Evolutionary conservation across 2,797 vertebrate genomes (phyloP).

Genomic region (Hydrophis major): DNA sequence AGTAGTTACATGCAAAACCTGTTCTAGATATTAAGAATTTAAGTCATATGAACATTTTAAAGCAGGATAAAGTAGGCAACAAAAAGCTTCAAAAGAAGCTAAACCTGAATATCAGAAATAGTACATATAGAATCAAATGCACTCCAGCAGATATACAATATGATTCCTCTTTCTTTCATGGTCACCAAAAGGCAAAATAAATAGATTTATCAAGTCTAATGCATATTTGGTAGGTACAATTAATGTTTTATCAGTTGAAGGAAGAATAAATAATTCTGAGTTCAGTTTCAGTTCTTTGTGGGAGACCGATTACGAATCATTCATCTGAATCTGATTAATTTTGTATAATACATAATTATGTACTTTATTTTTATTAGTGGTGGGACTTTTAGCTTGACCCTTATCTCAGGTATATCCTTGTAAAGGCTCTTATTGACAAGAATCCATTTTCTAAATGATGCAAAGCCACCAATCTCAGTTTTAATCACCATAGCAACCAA

Average conservation of each 20-base stretch:
- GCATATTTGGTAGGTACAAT: neutral
- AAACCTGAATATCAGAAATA: neutral
- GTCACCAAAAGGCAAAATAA: neutral
- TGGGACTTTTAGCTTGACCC: conserved; percentile 43
- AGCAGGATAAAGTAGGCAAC: neutral
- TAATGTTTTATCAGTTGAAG: neutral
- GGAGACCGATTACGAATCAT: neutral
- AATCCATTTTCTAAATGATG: conserved; percentile 28
- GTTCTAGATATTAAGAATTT: neutral
- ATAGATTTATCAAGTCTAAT: neutral
- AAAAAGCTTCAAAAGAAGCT: neutral
- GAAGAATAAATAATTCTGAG: neutral
- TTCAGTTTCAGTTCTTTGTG: neutral
- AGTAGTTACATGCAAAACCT: neutral
- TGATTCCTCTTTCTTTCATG: neutral
- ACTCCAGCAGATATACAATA: neutral
- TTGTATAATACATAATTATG: neutral
- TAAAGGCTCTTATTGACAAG: conserved; percentile 30
- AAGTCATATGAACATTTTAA: neutral
- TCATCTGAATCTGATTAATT: neutral
- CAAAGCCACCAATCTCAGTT: conserved; percentile 21
- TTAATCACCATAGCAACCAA: conserved; percentile 47
- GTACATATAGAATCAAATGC: neutral
- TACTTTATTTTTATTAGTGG: conserved; percentile 52
- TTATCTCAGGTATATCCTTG: conserved; percentile 24